These are phyloP conservation scores for Meriones psammophilus DNA, from an alignment of 2,797 vertebrate genomes.

Conservation along the genomic window DNA sequence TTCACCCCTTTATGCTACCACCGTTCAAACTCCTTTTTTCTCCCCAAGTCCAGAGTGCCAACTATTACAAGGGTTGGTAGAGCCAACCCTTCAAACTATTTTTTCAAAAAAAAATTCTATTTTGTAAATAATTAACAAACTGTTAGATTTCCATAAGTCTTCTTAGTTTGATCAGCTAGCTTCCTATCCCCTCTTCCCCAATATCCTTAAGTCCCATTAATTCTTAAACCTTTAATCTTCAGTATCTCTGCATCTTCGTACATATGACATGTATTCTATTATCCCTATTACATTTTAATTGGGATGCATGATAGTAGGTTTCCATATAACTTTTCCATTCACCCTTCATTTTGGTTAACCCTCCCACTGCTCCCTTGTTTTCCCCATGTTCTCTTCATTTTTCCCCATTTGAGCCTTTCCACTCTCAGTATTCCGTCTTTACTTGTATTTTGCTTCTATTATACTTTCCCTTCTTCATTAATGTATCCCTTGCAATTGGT, in stretches of 20 bases:
- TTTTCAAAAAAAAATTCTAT: no score
- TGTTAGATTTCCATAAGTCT: no score
- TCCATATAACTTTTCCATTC: neutral
- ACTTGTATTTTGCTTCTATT: neutral
- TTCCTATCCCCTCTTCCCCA: no score
- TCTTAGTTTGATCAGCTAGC: no score
- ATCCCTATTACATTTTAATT: neutral
- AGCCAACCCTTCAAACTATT: no score
- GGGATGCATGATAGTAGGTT: neutral
- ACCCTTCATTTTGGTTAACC: neutral
- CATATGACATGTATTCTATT: neutral
- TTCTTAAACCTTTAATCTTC: neutral
- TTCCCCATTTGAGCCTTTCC: neutral
- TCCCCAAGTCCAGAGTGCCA: no score
- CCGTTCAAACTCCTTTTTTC: no score
- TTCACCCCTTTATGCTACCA: no score
- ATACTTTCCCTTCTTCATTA: neutral
- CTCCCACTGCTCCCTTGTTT: neutral
- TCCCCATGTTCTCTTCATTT: neutral
- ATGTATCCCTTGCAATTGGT: neutral
- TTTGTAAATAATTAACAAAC: no score
- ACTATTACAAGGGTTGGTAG: no score
- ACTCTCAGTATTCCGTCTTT: neutral
- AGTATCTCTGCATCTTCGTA: neutral
- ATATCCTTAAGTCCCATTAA: neutral